Percentiles rank a stretch among this genome's conserved stretches.
These are phyloP conservation scores for Clangula hyemalis DNA, from an alignment of 2,797 vertebrate species.

Conservation along the genomic window DNA sequence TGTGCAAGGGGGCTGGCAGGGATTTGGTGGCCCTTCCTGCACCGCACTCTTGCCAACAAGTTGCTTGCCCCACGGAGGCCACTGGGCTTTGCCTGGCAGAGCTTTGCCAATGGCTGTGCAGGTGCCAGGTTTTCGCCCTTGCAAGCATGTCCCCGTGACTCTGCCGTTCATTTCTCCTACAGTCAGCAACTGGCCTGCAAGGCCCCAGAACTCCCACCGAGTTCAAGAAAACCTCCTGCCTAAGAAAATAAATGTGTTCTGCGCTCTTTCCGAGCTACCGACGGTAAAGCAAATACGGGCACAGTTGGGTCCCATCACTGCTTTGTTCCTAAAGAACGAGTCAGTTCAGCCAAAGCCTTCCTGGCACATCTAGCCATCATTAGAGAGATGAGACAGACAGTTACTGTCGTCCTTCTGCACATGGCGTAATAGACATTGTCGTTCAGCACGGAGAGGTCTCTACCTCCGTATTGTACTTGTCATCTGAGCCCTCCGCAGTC, in stretches of 20 bases:
- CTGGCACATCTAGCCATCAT: not conserved
- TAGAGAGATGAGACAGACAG: not conserved
- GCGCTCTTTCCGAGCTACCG: not conserved
- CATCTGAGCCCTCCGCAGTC: not conserved
- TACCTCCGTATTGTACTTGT: not conserved
- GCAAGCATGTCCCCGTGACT: not conserved
- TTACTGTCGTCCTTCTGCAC: not conserved
- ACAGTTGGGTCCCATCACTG: not conserved
- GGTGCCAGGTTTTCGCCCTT: not conserved
- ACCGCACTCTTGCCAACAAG: not conserved
- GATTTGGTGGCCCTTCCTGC: not conserved
- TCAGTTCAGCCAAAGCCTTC: not conserved
- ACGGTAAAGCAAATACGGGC: not conserved
- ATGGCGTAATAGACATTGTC: fast-evolving
- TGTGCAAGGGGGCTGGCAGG: not conserved
- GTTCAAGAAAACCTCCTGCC: conserved; percentile 21
- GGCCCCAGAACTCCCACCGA: not conserved
- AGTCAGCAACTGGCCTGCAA: not conserved
- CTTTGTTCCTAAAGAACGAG: not conserved
- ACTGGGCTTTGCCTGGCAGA: not conserved
- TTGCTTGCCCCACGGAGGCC: fast-evolving
- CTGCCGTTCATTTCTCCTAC: not conserved
- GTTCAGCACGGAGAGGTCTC: fast-evolving
- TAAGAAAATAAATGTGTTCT: conserved; percentile 33
- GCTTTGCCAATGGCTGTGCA: not conserved